A percentile compares a stretch with the other conserved stretches of the same genome.
Evolutionary conservation across 2,113 vertebrate genomes (phyloP).

Genomic region (Otus sunia): DNA sequence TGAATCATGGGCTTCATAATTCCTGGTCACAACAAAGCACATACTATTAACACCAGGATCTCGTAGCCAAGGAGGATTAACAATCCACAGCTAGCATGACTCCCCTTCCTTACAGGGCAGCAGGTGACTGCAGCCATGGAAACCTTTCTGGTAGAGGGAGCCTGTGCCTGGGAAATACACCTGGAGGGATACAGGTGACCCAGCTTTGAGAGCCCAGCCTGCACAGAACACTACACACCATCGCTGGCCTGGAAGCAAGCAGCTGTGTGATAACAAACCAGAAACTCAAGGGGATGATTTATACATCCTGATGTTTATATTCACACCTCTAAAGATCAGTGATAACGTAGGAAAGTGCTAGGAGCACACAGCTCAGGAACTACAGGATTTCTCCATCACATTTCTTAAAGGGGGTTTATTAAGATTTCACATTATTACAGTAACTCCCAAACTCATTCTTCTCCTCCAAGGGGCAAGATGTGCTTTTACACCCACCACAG

Average conservation of each 20-base stretch:
- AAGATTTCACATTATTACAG: not conserved
- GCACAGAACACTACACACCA: not conserved
- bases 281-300: not conserved
- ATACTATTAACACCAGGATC: not conserved
- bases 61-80: not conserved
- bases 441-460: not conserved
- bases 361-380: not conserved
- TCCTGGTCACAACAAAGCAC: conserved; percentile 70
- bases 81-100: not conserved
- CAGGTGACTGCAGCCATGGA: not conserved
- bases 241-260: not conserved
- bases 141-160: not conserved
- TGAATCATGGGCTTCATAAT: conserved; percentile 91
- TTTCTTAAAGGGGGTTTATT: not conserved
- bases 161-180: not conserved
- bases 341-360: not conserved
- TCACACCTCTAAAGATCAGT: not conserved
- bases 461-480: not conserved
- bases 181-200: not conserved
- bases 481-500: not conserved
- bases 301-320: not conserved
- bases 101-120: not conserved
- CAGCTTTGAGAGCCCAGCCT: not conserved
- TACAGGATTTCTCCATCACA: not conserved
- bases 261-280: not conserved